Conservation (phyloP, 2,113 vertebrate genomes). For the Oreochromis niloticus region DNA sequence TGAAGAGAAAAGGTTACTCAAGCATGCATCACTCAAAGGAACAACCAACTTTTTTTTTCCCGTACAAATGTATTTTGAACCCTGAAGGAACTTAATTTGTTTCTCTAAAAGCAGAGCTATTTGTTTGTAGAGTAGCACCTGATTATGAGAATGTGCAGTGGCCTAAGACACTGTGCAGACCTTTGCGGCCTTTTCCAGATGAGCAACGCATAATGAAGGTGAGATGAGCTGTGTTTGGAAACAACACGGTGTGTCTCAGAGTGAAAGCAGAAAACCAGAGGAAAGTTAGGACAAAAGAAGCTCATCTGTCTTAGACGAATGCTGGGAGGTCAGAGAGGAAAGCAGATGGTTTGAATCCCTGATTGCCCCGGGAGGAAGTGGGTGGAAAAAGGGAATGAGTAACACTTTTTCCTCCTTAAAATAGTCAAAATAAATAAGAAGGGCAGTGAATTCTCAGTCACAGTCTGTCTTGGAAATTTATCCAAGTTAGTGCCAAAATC, state of each 20-base stretch:
- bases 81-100: slow-evolving; percentile 5
- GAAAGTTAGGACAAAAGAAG: neutral
- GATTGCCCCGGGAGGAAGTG: neutral
- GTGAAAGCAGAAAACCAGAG: slow-evolving; percentile 5
- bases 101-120: slow-evolving; percentile 5
- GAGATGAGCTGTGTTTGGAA: neutral
- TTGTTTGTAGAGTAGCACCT: slow-evolving; percentile 7
- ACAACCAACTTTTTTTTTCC: neutral
- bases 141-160: neutral
- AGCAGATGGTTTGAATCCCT: neutral
- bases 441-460: neutral
- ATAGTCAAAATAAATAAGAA: neutral
- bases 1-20: neutral
- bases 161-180: neutral
- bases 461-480: neutral
- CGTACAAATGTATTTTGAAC: neutral
- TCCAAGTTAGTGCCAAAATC: neutral
- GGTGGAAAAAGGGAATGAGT: neutral
- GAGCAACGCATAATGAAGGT: neutral
- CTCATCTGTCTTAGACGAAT: neutral
- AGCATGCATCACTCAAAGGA: neutral
- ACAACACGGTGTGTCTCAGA: neutral
- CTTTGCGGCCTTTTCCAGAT: neutral
- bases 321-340: neutral
- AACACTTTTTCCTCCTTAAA: neutral